Base-by-base conservation (phyloP, 2,797 vertebrate species). In the Diplodus sargus region DNA sequence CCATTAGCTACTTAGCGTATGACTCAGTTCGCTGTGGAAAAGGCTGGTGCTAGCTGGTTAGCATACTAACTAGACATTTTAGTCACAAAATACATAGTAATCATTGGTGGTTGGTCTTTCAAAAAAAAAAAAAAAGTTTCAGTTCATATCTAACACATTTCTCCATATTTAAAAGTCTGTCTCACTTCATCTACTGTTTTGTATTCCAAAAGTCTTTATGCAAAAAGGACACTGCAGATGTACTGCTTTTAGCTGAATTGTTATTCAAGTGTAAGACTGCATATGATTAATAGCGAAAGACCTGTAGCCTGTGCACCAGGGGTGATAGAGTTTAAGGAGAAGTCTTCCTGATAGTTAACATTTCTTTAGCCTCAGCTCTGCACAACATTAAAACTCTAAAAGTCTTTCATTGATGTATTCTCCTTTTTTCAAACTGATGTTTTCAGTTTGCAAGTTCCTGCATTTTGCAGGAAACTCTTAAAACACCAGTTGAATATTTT, bases 401-500 rank as follows among this genome's bases (percentile, higher is more conserved):
- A 53, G 23, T 59, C 1, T 28, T 39, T 53, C 63, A 7, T 47
- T 34, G 11, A 20, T 25, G 7, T 39, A 16, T 49, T 39, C 47
- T 53, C n/a, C 54, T 60, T 53, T 47, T 12, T 72, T 48, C 11
- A 25, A 17, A 4, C 13, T 39, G 30, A 30, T 6, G 3, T 22
- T 43, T 10, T 57, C 3, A 60, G 18, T 42, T 17, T 12, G 34
- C 0, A 23, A 0, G 20, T 51, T 71, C 16, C 2, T 43, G 34
- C 39, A 49, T 30, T 43, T 51, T 20, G 22, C 30, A 53, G 47
- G 62, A n/a, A 48, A 4, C 22, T 60, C 60, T 57, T 18, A 62
- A 71, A 58, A 57, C 47, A 71, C 4, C 16, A 63, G 34, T 15
- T 72, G 34, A 43, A 52, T 76, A 43, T 62, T 34, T 62, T 7